These are phyloP conservation scores for Taenaris catops DNA, from an alignment of 2,888 invertebrate species.

Conservation along the genomic window DNA sequence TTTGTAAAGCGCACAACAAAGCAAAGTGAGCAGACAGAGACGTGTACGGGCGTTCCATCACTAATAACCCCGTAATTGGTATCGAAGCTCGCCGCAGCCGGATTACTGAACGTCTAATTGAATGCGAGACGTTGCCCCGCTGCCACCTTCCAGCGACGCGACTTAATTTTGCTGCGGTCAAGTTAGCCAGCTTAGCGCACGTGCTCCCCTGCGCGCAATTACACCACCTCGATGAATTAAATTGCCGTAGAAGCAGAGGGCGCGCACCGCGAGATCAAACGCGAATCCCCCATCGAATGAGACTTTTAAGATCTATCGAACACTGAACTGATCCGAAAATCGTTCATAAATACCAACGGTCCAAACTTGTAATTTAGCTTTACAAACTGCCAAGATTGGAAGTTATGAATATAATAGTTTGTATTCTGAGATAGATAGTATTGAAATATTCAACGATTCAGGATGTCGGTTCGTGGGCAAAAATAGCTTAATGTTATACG, in stretches of 20 bases:
- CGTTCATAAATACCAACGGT: too few relatives aligned
- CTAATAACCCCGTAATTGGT: conserved; percentile 79
- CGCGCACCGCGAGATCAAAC: conserved; percentile 60
- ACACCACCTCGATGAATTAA: conserved; percentile 63
- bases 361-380: too few relatives aligned
- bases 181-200: conserved; percentile 63
- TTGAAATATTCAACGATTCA: too few relatives aligned
- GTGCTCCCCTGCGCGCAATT: conserved; percentile 58
- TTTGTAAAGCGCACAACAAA: conserved; percentile 23
- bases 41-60: conserved; percentile 53
- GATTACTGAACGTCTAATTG: conserved; percentile 79
- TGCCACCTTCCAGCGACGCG: conserved; percentile 40
- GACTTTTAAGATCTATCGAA: conserved; percentile 50
- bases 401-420: too few relatives aligned
- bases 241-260: conserved; percentile 49
- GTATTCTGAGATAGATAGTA: too few relatives aligned
- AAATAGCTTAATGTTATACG: too few relatives aligned
- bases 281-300: conserved; percentile 41
- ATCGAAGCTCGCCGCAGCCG: conserved; percentile 76
- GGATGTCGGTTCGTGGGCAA: too few relatives aligned
- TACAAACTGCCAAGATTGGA: too few relatives aligned
- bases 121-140: conserved; percentile 68
- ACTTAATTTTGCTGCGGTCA: conserved; percentile 70
- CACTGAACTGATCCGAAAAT: too few relatives aligned
- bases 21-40: conserved; percentile 37